Conservation (phyloP, 2,113 vertebrate genomes). For the Pampusana beccarii region DNA sequence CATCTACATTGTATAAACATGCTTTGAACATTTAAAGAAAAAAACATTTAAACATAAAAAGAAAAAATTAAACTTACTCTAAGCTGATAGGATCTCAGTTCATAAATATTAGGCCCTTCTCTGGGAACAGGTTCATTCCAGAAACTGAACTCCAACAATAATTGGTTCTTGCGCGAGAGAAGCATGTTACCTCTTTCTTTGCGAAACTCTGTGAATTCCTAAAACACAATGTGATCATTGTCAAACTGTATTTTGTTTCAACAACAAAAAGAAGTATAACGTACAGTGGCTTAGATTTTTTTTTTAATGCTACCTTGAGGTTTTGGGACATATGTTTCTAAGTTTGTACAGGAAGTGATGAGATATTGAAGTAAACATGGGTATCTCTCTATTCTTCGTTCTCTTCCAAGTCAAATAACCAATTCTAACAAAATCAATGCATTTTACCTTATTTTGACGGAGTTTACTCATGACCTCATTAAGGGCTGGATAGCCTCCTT, state of each 20-base stretch:
- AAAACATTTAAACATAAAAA: neutral
- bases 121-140: slow-evolving; percentile 94
- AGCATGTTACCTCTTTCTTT: slow-evolving; percentile 92
- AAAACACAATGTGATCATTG: neutral
- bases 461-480: slow-evolving; percentile 98
- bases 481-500: slow-evolving; percentile 97
- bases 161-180: slow-evolving; percentile 92
- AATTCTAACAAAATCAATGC: neutral
- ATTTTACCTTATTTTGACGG: slow-evolving; percentile 89
- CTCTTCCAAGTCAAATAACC: neutral
- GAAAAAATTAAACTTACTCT: slow-evolving; percentile 79
- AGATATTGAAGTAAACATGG: neutral
- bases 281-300: fast-evolving
- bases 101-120: slow-evolving; percentile 93
- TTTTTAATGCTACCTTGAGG: neutral
- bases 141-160: slow-evolving; percentile 96
- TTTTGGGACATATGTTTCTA: neutral
- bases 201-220: slow-evolving; percentile 90
- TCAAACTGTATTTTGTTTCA: neutral
- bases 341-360: neutral
- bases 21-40: neutral
- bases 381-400: neutral
- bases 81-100: slow-evolving; percentile 94
- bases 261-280: neutral
- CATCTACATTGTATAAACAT: neutral